Conservation (phyloP, 2,113 vertebrate species). For the Haplotaxodon microlepis region DNA sequence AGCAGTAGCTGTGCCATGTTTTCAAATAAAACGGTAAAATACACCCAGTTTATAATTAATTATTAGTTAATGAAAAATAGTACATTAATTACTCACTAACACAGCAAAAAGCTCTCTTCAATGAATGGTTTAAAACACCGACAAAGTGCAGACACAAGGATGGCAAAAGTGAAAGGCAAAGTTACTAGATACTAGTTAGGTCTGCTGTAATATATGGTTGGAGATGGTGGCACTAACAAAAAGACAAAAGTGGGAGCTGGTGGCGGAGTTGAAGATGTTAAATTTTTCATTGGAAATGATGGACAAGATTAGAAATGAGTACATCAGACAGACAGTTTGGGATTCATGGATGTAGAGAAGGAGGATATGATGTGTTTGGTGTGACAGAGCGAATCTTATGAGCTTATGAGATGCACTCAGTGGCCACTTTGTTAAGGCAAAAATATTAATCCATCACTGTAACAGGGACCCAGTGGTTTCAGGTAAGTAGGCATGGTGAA, state of each 20-base stretch:
- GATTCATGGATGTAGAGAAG: neutral
- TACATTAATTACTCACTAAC: neutral
- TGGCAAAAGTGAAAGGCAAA: neutral
- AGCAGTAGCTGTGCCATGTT: neutral
- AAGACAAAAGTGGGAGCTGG: neutral
- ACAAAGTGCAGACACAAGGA: neutral
- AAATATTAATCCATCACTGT: neutral
- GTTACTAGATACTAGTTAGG: neutral
- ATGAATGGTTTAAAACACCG: accelerated
- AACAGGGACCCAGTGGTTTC: neutral
- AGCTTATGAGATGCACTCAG: neutral
- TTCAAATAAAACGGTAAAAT: neutral
- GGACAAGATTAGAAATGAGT: neutral
- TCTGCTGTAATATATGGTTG: neutral
- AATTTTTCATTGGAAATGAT: neutral
- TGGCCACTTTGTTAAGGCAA: neutral
- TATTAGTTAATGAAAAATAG: neutral
- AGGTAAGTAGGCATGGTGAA: accelerated
- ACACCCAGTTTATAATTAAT: neutral
- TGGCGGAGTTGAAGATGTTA: neutral
- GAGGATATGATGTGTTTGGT: neutral
- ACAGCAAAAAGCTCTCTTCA: neutral
- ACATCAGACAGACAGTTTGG: neutral
- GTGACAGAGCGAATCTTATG: neutral
- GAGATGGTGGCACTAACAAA: neutral